Base-by-base conservation (phyloP, 1,140 invertebrate genomes). In the Drosophila varians region DNA sequence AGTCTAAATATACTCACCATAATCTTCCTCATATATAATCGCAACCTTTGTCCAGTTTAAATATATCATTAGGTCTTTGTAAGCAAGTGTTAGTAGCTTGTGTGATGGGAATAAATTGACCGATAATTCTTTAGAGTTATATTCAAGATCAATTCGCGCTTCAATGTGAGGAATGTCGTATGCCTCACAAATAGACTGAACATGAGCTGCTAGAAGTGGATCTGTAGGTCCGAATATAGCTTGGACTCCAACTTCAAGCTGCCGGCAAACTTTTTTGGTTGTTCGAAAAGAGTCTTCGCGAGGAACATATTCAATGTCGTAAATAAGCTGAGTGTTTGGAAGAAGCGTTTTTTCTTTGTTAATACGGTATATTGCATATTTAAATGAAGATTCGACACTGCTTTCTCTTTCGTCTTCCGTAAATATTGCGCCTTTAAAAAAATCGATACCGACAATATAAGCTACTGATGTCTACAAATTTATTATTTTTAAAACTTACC, bases 41-140 rank as follows among this genome's bases (percentile, higher is more conserved):
- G 97, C 97, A 72, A 98, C 96, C 92, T 95, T 95, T 5, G 96
- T 97, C 97, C 97, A 99, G 90, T 98, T 98, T 25, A 98, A 93
- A 89, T 96, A 97, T 18, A 93, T 92, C 92, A 98, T 96, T 42
- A 98, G 93, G 87, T 98, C 97, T 55, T 94, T 93, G 91, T 97
- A 97, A 0, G 97, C 97, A 47, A 94, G 92, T 89, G 97, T 97
- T 74, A 98, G 93, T 53, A 96, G 93, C 56, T 95, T 94, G 74
- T 97, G 95, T 12, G 96, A 94, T 0, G 98, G 98, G 92, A 98
- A 96, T 26, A 99, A 93, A 92, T 98, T 98, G 57, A 98, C 95
- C 19, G 96, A 97, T 91, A 97, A 97, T 74, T 96, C 94, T 88
- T 95, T 95, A 76, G 93, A 90, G 71, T 91, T 91, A 7, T 93